Percentiles rank a stretch among this genome's conserved stretches.
These are phyloP conservation scores for Horisme vitalbata DNA, from an alignment of 2,888 invertebrate species.

Conservation along the genomic window DNA sequence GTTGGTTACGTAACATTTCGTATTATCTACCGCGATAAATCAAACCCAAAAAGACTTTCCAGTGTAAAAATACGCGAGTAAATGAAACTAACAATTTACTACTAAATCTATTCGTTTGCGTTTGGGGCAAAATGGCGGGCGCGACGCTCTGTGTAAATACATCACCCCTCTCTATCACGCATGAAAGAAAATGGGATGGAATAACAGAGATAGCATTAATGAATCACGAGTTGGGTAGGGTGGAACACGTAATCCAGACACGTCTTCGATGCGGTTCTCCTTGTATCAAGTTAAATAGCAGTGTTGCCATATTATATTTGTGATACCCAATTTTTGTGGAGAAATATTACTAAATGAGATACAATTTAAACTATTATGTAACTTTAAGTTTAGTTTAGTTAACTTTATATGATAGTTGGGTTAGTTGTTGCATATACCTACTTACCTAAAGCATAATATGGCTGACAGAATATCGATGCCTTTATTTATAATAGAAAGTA, in stretches of 20 bases:
- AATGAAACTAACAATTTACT: constrained; percentile 49
- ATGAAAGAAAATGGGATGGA: constrained; percentile 24
- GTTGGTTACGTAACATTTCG: constrained; percentile 23
- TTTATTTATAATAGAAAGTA: too few relatives aligned
- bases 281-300: constrained; percentile 64
- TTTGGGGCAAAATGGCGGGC: constrained; percentile 79
- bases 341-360: too few relatives aligned
- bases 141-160: constrained; percentile 68
- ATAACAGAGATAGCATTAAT: constrained; percentile 60
- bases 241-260: constrained; percentile 80
- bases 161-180: constrained; percentile 58
- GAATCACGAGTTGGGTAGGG: constrained; percentile 62
- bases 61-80: constrained; percentile 29
- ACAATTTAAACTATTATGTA: too few relatives aligned
- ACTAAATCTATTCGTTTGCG: constrained; percentile 63
- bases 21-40: neutral
- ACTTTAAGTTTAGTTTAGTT: too few relatives aligned
- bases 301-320: constrained; percentile 58
- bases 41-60: neutral
- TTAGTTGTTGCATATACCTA: too few relatives aligned
- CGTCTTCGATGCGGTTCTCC: constrained; percentile 76
- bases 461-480: too few relatives aligned
- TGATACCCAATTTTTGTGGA: constrained; percentile 15
- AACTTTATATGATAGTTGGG: too few relatives aligned
- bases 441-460: too few relatives aligned